A percentile compares a stretch with the other conserved stretches of the same genome.
Conservation (phyloP, 2,797 vertebrate genomes). For the Margarornis squamiger region DNA sequence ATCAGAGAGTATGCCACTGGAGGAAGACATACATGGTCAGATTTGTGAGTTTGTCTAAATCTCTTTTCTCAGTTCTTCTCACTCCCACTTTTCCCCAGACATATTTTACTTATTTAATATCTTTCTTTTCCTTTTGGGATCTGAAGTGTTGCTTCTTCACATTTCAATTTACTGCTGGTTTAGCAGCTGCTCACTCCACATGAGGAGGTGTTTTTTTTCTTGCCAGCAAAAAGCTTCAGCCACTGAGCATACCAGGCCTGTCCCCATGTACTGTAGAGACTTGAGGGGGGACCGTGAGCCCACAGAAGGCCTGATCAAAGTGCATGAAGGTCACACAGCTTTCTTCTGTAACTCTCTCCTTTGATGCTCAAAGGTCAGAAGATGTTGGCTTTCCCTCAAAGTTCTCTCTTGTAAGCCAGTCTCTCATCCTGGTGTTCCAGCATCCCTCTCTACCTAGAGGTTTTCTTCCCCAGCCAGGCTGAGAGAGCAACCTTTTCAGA, state of each 20-base stretch:
- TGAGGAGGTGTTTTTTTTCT: not conserved
- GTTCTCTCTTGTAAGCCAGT: not conserved
- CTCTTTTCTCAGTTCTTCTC: not conserved
- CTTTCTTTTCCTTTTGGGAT: not conserved
- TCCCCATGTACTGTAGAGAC: not conserved
- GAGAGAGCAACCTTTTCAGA: not conserved
- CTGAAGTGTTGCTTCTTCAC: not conserved
- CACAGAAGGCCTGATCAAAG: not conserved
- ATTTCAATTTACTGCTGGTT: not conserved
- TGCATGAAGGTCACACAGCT: accelerated
- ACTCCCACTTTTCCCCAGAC: not conserved
- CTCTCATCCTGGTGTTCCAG: not conserved
- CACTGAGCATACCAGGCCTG: accelerated
- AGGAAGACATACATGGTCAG: not conserved
- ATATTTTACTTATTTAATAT: not conserved
- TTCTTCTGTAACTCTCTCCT: not conserved
- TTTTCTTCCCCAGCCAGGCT: not conserved
- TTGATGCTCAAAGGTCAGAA: not conserved
- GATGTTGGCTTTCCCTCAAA: not conserved
- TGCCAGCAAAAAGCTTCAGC: not conserved
- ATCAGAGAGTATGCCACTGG: not conserved
- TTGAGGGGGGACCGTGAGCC: not conserved
- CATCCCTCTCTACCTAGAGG: accelerated
- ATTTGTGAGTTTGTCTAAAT: accelerated
- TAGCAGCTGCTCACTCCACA: not conserved